phyloP scores from a whole-genome alignment of 2,797 vertebrate species.

The Cirrhinus molitorella region DNA sequence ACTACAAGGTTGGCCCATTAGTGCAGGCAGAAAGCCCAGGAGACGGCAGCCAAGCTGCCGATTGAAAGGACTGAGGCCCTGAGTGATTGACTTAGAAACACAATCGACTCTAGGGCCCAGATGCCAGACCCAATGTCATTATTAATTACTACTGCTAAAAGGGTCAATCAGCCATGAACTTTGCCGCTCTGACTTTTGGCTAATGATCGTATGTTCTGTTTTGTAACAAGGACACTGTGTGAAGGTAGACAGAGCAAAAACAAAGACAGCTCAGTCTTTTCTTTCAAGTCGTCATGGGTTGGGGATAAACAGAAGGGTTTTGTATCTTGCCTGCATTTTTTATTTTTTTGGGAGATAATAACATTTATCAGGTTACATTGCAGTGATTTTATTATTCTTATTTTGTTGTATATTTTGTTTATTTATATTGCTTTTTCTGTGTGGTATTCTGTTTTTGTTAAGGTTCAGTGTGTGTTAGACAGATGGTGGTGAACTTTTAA shows the following conservation, averaged over 20 bases:
- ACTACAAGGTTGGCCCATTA: slow-evolving; percentile 73
- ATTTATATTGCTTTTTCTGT: slow-evolving; percentile 10
- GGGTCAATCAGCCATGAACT: slow-evolving; percentile 63
- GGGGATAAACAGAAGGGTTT: slow-evolving; percentile 29
- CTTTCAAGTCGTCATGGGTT: slow-evolving; percentile 6
- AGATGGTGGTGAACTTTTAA: slow-evolving; percentile 35
- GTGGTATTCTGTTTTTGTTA: not conserved
- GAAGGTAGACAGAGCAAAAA: slow-evolving; percentile 15
- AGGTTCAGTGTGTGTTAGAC: slow-evolving; percentile 42
- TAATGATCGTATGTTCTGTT: slow-evolving; percentile 41
- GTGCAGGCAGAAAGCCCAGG: slow-evolving; percentile 58
- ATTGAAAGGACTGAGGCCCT: slow-evolving; percentile 53
- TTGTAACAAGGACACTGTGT: slow-evolving; percentile 26
- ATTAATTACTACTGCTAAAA: slow-evolving; percentile 62
- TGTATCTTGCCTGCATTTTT: slow-evolving; percentile 7
- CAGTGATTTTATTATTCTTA: not conserved
- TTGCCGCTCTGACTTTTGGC: slow-evolving; percentile 55
- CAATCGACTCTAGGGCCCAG: slow-evolving; percentile 60
- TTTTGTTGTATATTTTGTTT: slow-evolving; percentile 5
- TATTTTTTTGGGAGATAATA: not conserved
- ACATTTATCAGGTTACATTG: slow-evolving; percentile 23
- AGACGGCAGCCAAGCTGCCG: slow-evolving; percentile 65
- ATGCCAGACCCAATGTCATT: slow-evolving; percentile 57
- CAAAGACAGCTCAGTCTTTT: slow-evolving; percentile 7
- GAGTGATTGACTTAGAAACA: slow-evolving; percentile 70